Evolutionary conservation across 2,797 vertebrate genomes (phyloP).

Genomic region (Lindbergichthys nudifrons): DNA sequence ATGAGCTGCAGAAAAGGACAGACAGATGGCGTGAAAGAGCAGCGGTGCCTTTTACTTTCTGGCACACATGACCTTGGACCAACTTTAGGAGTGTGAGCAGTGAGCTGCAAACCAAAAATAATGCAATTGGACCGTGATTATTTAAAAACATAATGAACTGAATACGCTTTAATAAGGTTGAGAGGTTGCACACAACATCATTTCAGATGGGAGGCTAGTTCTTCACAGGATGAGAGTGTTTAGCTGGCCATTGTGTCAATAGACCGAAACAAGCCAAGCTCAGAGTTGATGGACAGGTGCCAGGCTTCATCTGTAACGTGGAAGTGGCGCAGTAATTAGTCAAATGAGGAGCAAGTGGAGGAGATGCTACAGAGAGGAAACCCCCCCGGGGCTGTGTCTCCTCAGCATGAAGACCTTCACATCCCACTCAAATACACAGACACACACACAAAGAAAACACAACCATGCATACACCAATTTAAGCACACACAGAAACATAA

Average conservation of each 20-base stretch:
- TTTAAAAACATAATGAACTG: conserved; percentile 54
- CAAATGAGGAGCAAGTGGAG: conserved; percentile 77
- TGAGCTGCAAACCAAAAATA: conserved; percentile 56
- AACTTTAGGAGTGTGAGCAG: conserved; percentile 35
- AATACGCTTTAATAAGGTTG: conserved; percentile 22
- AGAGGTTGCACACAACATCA: not conserved
- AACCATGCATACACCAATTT: conserved; percentile 43
- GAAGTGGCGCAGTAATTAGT: conserved; percentile 81
- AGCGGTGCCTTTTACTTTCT: conserved; percentile 36
- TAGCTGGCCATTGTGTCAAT: conserved; percentile 40
- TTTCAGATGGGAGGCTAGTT: conserved; percentile 1
- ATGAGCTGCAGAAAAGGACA: conserved; percentile 37
- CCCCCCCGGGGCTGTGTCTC: conserved; percentile 64
- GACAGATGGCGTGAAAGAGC: conserved; percentile 62
- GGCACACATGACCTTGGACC: conserved; percentile 52
- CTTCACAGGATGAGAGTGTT: conserved; percentile 1
- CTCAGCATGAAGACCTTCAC: conserved; percentile 61
- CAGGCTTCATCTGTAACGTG: conserved; percentile 77
- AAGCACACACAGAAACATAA: conserved; percentile 34
- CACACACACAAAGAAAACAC: conserved; percentile 26
- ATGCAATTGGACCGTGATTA: conserved; percentile 66
- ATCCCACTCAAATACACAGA: conserved; percentile 50
- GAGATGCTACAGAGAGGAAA: conserved; percentile 61
- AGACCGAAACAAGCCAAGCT: conserved; percentile 44
- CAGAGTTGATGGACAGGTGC: conserved; percentile 79